These are phyloP conservation scores for Silurus lanzhouensis DNA, from an alignment of 2,797 vertebrate genomes.

Conservation along the genomic window DNA sequence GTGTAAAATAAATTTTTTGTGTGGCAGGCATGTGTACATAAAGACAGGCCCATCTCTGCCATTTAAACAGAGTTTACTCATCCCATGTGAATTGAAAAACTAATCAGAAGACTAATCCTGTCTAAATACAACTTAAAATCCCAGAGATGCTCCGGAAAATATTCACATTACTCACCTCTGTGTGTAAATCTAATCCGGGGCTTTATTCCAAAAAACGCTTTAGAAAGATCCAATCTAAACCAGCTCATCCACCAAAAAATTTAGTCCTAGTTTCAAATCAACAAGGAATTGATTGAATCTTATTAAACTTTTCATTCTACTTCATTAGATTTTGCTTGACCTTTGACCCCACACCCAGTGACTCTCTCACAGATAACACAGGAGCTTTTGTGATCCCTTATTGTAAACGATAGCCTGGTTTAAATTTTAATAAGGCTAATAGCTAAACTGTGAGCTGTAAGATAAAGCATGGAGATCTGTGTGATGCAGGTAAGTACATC, in stretches of 20 bases:
- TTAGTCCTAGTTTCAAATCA: neutral
- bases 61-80: neutral
- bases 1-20: neutral
- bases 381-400: neutral
- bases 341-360: neutral
- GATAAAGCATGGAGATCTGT: neutral
- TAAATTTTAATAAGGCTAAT: neutral
- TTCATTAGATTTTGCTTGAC: neutral
- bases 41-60: neutral
- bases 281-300: neutral
- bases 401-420: accelerated
- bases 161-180: neutral
- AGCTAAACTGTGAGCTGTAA: neutral
- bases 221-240: neutral
- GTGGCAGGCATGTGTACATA: neutral
- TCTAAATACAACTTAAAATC: neutral
- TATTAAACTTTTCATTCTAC: neutral
- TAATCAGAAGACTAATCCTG: slow-evolving; percentile 2
- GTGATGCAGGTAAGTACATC: neutral
- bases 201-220: neutral
- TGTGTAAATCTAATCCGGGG: slow-evolving; percentile 1
- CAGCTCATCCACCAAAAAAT: neutral
- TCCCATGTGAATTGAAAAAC: neutral
- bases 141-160: neutral
- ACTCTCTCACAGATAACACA: neutral